A percentile compares a stretch with the other conserved stretches of the same genome.
Evolutionary conservation across 2,888 invertebrate genomes (phyloP).

Genomic region (Ectemnius lituratus): DNA sequence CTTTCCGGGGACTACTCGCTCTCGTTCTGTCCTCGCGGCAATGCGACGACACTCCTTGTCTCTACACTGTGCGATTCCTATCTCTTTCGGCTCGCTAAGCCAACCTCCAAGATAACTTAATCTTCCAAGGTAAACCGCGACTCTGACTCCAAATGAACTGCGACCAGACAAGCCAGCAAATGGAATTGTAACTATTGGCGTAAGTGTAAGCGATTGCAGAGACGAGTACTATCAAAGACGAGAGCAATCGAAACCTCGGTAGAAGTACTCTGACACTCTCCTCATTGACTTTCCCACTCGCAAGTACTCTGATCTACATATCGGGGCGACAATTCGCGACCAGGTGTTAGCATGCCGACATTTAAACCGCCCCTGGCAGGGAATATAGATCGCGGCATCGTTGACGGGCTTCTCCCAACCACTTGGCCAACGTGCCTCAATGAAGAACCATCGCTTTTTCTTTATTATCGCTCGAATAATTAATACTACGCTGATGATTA

Average conservation of each 20-base stretch:
- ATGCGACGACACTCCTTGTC: too few species aligned
- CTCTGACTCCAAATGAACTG: constrained; percentile 16
- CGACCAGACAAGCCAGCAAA: constrained; percentile 2
- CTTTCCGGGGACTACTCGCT: too few species aligned
- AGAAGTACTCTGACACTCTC: too few species aligned
- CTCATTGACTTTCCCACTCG: too few species aligned
- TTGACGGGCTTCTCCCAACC: constrained; percentile 1
- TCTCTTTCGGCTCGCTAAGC: constrained; percentile 8
- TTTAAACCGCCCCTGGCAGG: not conserved
- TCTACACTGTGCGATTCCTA: not conserved
- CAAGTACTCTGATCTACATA: too few species aligned
- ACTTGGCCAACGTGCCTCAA: not conserved
- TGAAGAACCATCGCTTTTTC: not conserved
- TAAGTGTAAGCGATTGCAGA: too few species aligned
- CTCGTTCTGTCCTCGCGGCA: too few species aligned
- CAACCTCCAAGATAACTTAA: constrained; percentile 34
- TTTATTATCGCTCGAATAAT: not conserved
- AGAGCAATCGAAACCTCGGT: too few species aligned
- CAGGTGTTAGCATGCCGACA: not conserved
- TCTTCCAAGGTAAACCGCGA: constrained; percentile 45
- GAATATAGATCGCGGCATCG: constrained; percentile 4
- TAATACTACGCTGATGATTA: too few species aligned
- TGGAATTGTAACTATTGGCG: too few species aligned
- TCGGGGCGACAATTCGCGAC: not conserved
- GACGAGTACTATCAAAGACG: too few species aligned